Conservation (phyloP, 1,140 invertebrate species). For the Sipha flava region DNA sequence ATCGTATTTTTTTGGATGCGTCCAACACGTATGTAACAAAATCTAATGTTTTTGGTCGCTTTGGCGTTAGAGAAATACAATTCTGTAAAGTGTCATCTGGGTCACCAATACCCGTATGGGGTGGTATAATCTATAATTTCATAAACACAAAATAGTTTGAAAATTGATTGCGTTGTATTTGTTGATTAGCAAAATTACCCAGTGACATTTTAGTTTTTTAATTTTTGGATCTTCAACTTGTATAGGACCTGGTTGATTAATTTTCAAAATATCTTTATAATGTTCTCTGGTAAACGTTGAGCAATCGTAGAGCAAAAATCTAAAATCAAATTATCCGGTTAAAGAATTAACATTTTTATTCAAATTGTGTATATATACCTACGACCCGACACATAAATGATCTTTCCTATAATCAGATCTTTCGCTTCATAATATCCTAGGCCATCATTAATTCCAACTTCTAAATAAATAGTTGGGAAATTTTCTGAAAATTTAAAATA, state of each 20-base stretch:
- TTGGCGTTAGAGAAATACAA: constrained; percentile 57
- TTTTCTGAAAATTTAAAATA: neutral
- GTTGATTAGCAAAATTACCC: neutral
- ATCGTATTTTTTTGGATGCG: neutral
- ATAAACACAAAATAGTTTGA: neutral
- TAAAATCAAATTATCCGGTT: constrained; percentile 9
- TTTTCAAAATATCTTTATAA: constrained; percentile 44
- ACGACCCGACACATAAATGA: constrained; percentile 56
- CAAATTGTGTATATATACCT: constrained; percentile 38
- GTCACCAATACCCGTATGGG: constrained; percentile 59
- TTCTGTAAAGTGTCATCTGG: constrained; percentile 64
- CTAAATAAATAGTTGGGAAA: neutral
- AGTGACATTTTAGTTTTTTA: neutral
- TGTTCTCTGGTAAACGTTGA: constrained; percentile 71
- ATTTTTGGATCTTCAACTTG: neutral
- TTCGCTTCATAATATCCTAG: constrained; percentile 62
- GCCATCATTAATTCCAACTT: neutral
- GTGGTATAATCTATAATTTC: constrained; percentile 48
- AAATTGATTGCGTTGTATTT: too few species aligned
- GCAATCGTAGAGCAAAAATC: constrained; percentile 69
- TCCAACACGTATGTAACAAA: constrained; percentile 4
- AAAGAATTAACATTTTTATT: neutral
- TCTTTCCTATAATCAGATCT: constrained; percentile 66
- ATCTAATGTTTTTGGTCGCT: constrained; percentile 52
- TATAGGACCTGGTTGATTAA: constrained; percentile 37